Evolutionary conservation across 2,113 vertebrate genomes (phyloP).

Genomic region (Eira barbara): DNA sequence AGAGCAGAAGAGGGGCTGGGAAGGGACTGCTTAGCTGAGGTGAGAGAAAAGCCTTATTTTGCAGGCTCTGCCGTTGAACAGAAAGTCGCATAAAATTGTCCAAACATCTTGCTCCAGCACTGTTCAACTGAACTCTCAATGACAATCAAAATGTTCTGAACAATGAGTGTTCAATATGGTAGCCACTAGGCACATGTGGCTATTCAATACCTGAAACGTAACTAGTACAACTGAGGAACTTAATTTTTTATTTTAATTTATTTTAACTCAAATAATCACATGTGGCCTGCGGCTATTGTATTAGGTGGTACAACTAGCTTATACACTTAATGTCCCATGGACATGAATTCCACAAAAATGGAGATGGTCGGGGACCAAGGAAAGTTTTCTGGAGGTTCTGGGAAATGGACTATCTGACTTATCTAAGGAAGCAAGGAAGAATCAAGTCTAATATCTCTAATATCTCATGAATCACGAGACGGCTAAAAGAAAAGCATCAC

Average conservation of each 20-base stretch:
- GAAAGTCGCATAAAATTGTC: neutral
- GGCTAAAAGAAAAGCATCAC: neutral
- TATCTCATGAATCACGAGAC: neutral
- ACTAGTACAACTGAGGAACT: neutral
- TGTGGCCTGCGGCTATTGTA: neutral
- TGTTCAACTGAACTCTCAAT: neutral
- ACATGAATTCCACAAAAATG: neutral
- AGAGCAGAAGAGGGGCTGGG: neutral
- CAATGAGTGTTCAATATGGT: neutral
- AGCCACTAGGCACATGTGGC: neutral
- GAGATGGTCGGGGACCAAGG: neutral
- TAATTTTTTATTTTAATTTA: neutral
- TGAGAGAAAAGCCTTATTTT: neutral
- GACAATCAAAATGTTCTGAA: neutral
- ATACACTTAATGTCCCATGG: neutral
- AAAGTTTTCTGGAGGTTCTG: neutral
- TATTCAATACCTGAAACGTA: neutral
- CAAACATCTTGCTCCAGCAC: neutral
- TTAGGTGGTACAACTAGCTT: neutral
- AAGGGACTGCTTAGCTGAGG: neutral
- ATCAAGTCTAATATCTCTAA: neutral
- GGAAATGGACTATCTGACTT: neutral
- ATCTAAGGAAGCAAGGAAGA: neutral
- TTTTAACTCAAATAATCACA: neutral
- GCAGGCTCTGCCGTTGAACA: neutral